These are phyloP conservation scores for Stratiomys singularior DNA, from an alignment of 2,888 invertebrate genomes.

Conservation along the genomic window DNA sequence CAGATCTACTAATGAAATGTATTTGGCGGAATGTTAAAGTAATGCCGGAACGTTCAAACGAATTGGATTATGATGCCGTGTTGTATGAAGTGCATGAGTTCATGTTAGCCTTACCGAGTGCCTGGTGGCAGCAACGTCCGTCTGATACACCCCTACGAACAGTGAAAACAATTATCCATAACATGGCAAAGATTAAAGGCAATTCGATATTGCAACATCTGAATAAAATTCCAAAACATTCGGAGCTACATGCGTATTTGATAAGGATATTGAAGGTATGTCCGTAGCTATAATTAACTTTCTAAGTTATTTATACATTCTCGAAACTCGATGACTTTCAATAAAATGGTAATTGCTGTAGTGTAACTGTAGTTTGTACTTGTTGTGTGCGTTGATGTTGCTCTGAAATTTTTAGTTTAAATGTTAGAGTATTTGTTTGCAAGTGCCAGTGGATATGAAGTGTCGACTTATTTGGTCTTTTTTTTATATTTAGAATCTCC, in stretches of 20 bases:
- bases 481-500: slow-evolving; percentile 65
- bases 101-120: slow-evolving; percentile 85
- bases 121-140: slow-evolving; percentile 86
- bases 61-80: slow-evolving; percentile 80
- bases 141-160: slow-evolving; percentile 90
- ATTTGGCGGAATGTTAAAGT: slow-evolving; percentile 94
- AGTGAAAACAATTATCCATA: slow-evolving; percentile 92
- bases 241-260: slow-evolving; percentile 88
- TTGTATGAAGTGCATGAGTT: slow-evolving; percentile 88
- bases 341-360: too few species aligned
- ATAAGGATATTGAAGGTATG: slow-evolving; percentile 77
- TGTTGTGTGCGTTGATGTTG: too few species aligned
- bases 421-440: neutral
- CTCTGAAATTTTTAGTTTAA: too few species aligned
- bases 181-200: slow-evolving; percentile 89
- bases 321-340: too few species aligned
- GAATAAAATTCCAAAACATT: slow-evolving; percentile 79
- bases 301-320: too few species aligned
- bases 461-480: neutral
- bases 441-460: too few species aligned
- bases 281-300: too few species aligned
- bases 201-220: slow-evolving; percentile 82
- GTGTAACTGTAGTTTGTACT: too few species aligned
- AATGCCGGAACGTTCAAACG: slow-evolving; percentile 80
- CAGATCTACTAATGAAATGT: slow-evolving; percentile 90